Base-by-base conservation (phyloP, 1,140 invertebrate species). In the Leptopilina clavipes region DNA sequence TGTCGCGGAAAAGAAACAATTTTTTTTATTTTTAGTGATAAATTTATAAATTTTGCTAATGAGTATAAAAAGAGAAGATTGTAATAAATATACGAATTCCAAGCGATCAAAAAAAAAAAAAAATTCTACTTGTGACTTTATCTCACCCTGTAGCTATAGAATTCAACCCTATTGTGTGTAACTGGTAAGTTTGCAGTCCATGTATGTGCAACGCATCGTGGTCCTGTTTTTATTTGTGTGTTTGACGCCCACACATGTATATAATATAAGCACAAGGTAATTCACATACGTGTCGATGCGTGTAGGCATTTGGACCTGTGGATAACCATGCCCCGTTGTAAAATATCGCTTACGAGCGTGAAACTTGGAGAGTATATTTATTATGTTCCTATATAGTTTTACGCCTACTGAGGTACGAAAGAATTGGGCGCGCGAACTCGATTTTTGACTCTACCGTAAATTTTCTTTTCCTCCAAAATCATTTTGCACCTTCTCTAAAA, bases 371-470 rank as follows among this genome's bases (percentile, higher is more conserved):
- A 22, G 56, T 12, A 22, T 81, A 81, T 81, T 81, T 81, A 59
- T 59, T 59, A 81, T 81, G n/a, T 81, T 71, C 76, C 59, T 9
- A 31, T 78, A 75, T 75, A 76, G 76, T 77, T 81, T 81, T 79
- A 79, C 76, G 77, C 77, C 77, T 78, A 78, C 76, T 78, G 77
- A 77, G 52, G 79, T 40, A 40, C 9, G 9, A 3, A 31, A 31
- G 25, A 31, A 40, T 40, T 9, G 48, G 73, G 54, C 19, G 25
- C 56, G 19, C 14, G 43, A 40, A 43, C 12, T 12, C 10, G 43
- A 72, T 14, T 48, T 79, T 37, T 44, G 52, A 65, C 1, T 2
- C 59, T 22, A 59, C 31, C 25, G 5, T 31, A 31, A 2, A 52
- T 71, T 73, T 75, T 73, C 70, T 73, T 73, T 54, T 73, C 52